Evolutionary conservation across 2,113 vertebrate genomes (phyloP).

Genomic region (Rhea americana): DNA sequence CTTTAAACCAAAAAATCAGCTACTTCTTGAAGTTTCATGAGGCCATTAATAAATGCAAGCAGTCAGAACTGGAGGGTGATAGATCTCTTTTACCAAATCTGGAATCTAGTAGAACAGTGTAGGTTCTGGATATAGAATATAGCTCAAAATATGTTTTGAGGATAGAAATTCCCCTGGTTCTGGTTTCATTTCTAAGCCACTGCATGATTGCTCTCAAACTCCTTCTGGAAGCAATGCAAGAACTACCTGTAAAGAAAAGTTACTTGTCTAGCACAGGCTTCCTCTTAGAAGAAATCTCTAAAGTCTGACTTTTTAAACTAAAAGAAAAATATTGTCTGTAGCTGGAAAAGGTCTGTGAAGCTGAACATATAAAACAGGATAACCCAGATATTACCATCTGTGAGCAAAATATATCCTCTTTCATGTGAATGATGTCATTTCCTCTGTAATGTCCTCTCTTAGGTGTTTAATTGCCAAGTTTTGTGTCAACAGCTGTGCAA

Average conservation of each 20-base stretch:
- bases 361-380: background rate
- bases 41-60: background rate
- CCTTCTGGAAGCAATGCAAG: slow-evolving; percentile 41
- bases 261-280: slow-evolving; percentile 40
- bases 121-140: slow-evolving; percentile 37
- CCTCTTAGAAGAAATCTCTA: slow-evolving; percentile 11
- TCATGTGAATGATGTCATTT: slow-evolving; percentile 28
- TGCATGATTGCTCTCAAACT: background rate
- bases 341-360: background rate
- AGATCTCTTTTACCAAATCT: background rate
- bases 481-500: slow-evolving; percentile 46
- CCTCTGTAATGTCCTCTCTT: slow-evolving; percentile 2
- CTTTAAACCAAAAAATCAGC: background rate
- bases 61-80: background rate
- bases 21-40: background rate
- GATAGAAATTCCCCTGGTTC: slow-evolving; percentile 3
- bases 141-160: slow-evolving; percentile 49
- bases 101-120: background rate
- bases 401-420: slow-evolving; percentile 28
- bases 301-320: background rate
- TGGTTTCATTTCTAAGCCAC: slow-evolving; percentile 41
- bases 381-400: background rate
- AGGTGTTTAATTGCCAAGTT: slow-evolving; percentile 3
- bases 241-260: slow-evolving; percentile 42
- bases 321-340: slow-evolving; percentile 33